These are phyloP conservation scores for Manduca sexta DNA, from an alignment of 1,140 invertebrate species.

Conservation along the genomic window DNA sequence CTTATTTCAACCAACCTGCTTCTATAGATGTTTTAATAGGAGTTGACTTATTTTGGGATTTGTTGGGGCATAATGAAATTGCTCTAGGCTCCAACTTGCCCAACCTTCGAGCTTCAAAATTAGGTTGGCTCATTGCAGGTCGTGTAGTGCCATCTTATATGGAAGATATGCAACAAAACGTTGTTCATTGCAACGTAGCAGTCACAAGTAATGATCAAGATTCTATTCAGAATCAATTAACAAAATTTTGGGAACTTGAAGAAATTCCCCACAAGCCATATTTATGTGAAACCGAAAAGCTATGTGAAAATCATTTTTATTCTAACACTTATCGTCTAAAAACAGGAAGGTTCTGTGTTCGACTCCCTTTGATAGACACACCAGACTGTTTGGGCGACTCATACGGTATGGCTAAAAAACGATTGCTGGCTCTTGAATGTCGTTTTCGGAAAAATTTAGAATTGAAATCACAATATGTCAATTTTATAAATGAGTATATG, in stretches of 20 bases:
- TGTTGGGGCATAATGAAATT: no score
- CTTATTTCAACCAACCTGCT: no score
- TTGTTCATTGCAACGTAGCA: constrained; percentile 17
- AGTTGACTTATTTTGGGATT: no score
- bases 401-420: constrained; percentile 21
- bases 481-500: constrained; percentile 33
- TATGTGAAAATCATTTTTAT: constrained; percentile 23
- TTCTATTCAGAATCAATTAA: constrained; percentile 4
- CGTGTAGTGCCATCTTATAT: constrained; percentile 1
- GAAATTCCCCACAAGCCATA: constrained; percentile 9
- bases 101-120: constrained; percentile 20
- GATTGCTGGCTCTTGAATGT: constrained; percentile 31
- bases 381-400: constrained; percentile 28
- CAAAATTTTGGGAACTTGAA: constrained; percentile 21
- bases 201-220: constrained; percentile 7
- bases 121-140: constrained; percentile 35
- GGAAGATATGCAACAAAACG: neutral
- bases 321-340: constrained; percentile 17
- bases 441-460: constrained; percentile 26
- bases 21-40: no score
- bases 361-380: constrained; percentile 28
- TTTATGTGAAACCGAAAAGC: constrained; percentile 7
- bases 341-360: constrained; percentile 35
- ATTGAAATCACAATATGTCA: constrained; percentile 21
- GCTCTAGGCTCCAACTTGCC: constrained; percentile 12